Evolutionary conservation across 2,888 invertebrate genomes (phyloP), one percentile per base, ranked within the genome.

Genomic region (Pammene fasciana): DNA sequence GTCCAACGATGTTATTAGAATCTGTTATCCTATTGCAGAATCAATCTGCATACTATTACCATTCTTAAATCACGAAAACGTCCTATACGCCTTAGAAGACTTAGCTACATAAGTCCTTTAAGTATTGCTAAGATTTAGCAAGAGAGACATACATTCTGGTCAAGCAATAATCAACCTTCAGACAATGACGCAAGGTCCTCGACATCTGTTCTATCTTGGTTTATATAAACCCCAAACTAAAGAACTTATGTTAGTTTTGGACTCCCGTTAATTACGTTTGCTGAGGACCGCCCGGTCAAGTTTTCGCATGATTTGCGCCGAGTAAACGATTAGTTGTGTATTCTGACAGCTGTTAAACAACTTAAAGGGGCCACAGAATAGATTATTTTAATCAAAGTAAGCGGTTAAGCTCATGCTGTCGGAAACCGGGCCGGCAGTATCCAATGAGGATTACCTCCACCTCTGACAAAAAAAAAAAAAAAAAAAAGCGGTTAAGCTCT

Each of bases 1-100:
- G n/a, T 26, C 43, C 59, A 14, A 43, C 34, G 59, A 45, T 34
- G 10, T 59, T 59, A 41, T 59, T 45, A 41, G 26, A 59, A 59
- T 59, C 59, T 45, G 34, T 59, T 59, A 59, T 45, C 59, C 43
- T 59, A 45, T 13, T 13, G 43, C 45, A 26, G 59, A 59, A 59
- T n/a, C 59, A 59, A 59, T 59, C 34, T 59, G 45, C 59, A 59
- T 59, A n/a, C 26, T 10, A 59, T 59, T 59, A 59, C 26, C n/a
- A 0, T 8, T 14, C 0, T 45, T 5, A 0, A 6, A 13, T 26
- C 26, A 59, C 26, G 36, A 36, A 14, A 55, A 36, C 14, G 55
- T 36, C 9, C 7, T 10, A 55, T 36, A 55, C 4, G 1, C n/a
- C 1, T 36, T 1, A 8, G 10, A 5, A 36, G 36, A 10, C 1